A percentile compares a stretch with the other conserved stretches of the same genome.
Conservation (phyloP, 2,113 vertebrate genomes). For the Strix aluco region DNA sequence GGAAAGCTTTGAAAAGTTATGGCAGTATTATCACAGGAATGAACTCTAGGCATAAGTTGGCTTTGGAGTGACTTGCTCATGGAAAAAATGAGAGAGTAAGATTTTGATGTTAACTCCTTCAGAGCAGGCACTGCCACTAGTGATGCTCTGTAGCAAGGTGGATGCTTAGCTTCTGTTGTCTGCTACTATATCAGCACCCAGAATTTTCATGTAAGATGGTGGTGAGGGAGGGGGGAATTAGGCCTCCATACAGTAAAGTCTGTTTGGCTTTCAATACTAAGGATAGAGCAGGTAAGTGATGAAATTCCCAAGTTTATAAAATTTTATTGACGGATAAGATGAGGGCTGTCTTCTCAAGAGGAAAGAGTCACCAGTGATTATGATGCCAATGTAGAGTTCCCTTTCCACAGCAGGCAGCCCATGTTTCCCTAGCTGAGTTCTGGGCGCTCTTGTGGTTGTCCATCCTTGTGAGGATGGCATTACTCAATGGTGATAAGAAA, state of each 20-base stretch:
- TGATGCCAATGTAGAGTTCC: neutral
- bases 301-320: neutral
- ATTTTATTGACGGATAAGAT: neutral
- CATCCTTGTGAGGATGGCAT: neutral
- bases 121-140: neutral
- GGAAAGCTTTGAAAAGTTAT: neutral
- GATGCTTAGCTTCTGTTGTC: neutral
- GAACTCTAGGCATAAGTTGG: neutral
- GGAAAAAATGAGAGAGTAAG: neutral
- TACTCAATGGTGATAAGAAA: neutral
- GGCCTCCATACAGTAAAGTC: neutral
- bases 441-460: neutral
- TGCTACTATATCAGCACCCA: neutral
- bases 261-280: neutral
- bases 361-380: neutral
- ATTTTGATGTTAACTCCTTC: constrained; percentile 33
- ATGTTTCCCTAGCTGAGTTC: neutral
- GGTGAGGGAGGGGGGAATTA: neutral
- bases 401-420: neutral
- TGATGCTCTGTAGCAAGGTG: neutral
- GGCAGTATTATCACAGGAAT: neutral
- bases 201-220: neutral
- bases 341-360: neutral
- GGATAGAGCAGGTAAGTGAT: neutral
- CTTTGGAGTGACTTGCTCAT: neutral